Conservation (phyloP, 2,888 invertebrate genomes). For the Zaprionus lineosus region DNA sequence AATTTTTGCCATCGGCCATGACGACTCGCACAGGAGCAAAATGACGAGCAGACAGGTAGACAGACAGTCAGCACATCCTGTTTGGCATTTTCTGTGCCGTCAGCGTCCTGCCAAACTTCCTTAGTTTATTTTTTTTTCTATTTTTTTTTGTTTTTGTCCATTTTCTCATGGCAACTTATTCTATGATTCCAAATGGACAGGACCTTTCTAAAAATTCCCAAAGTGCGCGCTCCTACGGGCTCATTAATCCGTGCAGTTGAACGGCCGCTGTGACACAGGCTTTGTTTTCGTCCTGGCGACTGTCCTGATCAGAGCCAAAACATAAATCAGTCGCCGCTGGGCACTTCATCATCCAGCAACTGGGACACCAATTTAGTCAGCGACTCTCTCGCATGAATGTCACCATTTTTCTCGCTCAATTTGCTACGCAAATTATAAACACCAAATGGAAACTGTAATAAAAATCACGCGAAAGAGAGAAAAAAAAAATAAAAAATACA, state of each 20-base stretch:
- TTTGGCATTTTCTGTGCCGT: constrained; percentile 14
- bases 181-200: constrained; percentile 42
- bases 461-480: constrained; percentile 15
- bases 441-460: constrained; percentile 62
- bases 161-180: constrained; percentile 15
- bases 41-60: neutral
- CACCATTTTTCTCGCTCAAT: constrained; percentile 63
- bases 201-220: constrained; percentile 63
- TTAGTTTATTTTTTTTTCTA: no score
- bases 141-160: constrained; percentile 28
- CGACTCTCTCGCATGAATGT: constrained; percentile 47
- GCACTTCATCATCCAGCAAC: constrained; percentile 65
- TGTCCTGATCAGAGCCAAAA: constrained; percentile 23
- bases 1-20: constrained; percentile 67
- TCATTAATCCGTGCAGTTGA: constrained; percentile 73
- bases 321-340: constrained; percentile 68
- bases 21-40: constrained; percentile 26
- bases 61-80: constrained; percentile 40
- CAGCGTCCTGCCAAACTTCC: constrained; percentile 29
- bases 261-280: constrained; percentile 42
- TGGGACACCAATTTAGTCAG: constrained; percentile 56
- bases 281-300: constrained; percentile 32
- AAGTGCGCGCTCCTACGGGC: constrained; percentile 62
- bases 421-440: constrained; percentile 72
- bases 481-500: constrained; percentile 56